phyloP scores from a whole-genome alignment of 2,797 vertebrate species.

The Sorex maritimensis region DNA sequence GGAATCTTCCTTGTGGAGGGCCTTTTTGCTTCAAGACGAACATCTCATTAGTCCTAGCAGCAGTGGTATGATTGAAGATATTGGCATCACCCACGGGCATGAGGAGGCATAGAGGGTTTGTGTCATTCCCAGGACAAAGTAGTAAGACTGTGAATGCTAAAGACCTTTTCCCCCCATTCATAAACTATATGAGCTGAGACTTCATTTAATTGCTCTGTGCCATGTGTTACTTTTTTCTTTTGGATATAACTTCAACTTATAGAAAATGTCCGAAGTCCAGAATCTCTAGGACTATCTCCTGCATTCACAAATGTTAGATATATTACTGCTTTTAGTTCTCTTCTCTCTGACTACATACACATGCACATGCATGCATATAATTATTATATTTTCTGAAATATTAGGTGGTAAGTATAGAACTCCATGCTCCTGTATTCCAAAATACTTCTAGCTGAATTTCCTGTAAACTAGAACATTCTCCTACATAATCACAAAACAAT shows the following conservation, averaged over 20 bases:
- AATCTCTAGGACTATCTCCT: not conserved
- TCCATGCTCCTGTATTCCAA: not conserved
- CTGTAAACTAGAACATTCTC: not conserved
- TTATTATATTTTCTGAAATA: conserved; percentile 38
- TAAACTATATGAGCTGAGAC: too few species aligned
- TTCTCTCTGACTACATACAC: not conserved
- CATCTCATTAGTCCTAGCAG: not conserved
- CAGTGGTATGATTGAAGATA: not conserved
- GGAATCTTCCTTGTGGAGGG: not conserved
- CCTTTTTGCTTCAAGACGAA: not conserved
- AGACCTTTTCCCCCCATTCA: not conserved
- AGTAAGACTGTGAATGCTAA: not conserved
- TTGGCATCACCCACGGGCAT: rapidly evolving
- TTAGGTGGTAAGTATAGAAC: not conserved
- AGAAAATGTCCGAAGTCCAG: conserved; percentile 4
- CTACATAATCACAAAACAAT: not conserved
- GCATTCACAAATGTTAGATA: not conserved
- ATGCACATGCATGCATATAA: not conserved
- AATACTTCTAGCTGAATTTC: not conserved
- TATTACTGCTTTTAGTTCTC: not conserved
- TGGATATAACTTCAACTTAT: conserved; percentile 9
- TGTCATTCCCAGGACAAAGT: not conserved
- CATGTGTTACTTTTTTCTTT: conserved; percentile 15
- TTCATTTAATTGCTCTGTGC: not conserved
- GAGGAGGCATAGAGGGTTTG: not conserved